phyloP scores from a whole-genome alignment of 2,113 vertebrate genomes.

The Tenrec ecaudatus region DNA sequence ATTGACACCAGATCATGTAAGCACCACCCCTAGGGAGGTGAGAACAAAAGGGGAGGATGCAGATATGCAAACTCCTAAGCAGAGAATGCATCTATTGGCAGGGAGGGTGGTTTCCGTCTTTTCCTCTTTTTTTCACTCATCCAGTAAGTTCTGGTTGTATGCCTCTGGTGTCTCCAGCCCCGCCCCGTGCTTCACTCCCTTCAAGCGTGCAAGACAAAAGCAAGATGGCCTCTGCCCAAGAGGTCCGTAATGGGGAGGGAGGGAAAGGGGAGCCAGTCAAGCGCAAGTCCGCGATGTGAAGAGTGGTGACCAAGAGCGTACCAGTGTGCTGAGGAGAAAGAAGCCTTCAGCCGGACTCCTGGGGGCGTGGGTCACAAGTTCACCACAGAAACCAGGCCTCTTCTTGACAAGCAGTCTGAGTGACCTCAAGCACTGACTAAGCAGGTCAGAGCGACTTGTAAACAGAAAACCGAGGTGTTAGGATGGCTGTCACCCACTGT shows the following conservation, averaged over 20 bases:
- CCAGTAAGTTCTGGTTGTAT: not conserved
- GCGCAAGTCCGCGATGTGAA: not conserved
- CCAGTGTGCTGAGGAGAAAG: not conserved
- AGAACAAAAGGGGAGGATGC: not conserved
- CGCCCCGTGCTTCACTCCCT: not conserved
- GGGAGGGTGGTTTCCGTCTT: too few species aligned
- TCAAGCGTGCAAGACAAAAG: not conserved
- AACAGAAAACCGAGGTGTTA: not conserved
- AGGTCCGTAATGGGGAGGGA: not conserved
- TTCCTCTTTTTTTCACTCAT: not conserved
- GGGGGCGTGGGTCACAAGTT: not conserved
- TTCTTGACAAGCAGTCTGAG: not conserved
- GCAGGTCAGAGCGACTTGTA: not conserved
- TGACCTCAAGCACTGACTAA: not conserved
- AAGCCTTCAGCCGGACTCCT: not conserved
- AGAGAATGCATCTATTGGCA: not conserved
- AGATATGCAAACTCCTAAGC: not conserved
- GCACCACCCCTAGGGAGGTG: not conserved
- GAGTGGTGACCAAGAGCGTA: not conserved
- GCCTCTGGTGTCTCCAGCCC: not conserved
- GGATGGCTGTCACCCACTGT: not conserved
- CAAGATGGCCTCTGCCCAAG: not conserved
- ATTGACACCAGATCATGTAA: too few species aligned
- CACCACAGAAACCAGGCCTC: not conserved
- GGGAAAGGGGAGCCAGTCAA: not conserved